Percentiles rank a stretch among this genome's conserved stretches.
These are phyloP conservation scores for Neuroterus valhalla DNA, from an alignment of 1,140 invertebrate species.

Conservation along the genomic window DNA sequence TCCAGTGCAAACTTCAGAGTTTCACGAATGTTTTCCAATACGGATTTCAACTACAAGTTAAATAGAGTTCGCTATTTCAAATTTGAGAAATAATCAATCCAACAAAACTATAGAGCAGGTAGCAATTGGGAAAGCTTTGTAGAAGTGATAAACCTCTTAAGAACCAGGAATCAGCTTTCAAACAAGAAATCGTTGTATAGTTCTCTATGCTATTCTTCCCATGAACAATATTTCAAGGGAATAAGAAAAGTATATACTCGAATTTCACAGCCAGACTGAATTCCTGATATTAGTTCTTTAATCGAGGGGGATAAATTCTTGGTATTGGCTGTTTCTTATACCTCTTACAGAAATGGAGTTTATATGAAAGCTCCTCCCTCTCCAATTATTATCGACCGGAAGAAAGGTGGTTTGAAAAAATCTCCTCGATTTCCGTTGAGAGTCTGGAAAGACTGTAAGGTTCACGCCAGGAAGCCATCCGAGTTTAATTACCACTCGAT, in stretches of 20 bases:
- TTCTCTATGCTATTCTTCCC: no score
- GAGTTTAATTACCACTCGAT: conserved; percentile 21
- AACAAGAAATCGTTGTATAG: no score
- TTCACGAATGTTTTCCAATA: no score
- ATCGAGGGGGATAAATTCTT: conserved; percentile 9
- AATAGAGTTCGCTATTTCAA: no score
- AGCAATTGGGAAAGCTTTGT: conserved; percentile 4
- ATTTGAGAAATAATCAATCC: no score
- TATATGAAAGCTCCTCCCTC: neutral
- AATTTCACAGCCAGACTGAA: neutral
- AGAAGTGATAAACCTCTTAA: neutral
- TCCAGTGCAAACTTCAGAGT: no score
- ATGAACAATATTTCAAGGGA: neutral
- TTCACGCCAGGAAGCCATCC: conserved; percentile 21
- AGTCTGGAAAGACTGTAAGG: conserved; percentile 14
- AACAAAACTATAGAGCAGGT: neutral
- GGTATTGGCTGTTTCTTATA: conserved; percentile 9
- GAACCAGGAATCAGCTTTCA: no score
- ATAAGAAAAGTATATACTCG: neutral
- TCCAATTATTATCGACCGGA: conserved; percentile 29
- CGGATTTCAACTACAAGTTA: no score
- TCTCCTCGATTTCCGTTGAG: conserved; percentile 15
- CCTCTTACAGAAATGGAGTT: conserved; percentile 16
- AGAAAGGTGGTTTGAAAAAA: conserved; percentile 19
- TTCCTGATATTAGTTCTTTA: conserved; percentile 6